phyloP scores from a whole-genome alignment of 2,797 vertebrate genomes.

The Poecilia velifera region DNA sequence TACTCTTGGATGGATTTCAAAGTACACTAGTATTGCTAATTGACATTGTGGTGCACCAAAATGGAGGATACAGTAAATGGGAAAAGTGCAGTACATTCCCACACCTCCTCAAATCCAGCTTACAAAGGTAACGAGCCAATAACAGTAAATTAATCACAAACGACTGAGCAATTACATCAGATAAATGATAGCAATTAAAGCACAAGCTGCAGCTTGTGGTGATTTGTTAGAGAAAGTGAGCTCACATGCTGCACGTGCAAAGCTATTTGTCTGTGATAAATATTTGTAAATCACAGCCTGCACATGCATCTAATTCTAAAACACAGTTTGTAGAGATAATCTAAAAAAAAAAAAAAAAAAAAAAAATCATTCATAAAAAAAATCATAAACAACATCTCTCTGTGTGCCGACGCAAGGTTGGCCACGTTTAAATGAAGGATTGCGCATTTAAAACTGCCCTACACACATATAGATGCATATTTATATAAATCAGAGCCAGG shows the following conservation, averaged over 20 bases:
- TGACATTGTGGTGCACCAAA: slow-evolving; percentile 11
- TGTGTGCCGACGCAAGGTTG: background rate
- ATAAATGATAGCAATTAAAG: slow-evolving; percentile 33
- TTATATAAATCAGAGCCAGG: background rate
- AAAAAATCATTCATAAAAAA: background rate
- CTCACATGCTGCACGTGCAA: background rate
- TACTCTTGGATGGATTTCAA: slow-evolving; percentile 26
- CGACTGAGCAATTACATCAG: slow-evolving; percentile 25
- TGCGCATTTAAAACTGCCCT: background rate
- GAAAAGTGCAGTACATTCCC: slow-evolving; percentile 34
- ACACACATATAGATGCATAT: background rate
- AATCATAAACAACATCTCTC: background rate
- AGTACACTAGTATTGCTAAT: slow-evolving; percentile 12
- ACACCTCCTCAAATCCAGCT: slow-evolving; percentile 26
- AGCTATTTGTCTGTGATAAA: background rate
- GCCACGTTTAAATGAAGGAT: background rate
- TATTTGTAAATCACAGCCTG: background rate
- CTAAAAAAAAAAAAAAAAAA: background rate
- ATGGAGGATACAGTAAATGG: slow-evolving; percentile 25
- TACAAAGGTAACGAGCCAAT: slow-evolving; percentile 15
- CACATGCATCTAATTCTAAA: background rate
- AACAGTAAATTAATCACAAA: slow-evolving; percentile 22
- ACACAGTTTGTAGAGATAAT: background rate
- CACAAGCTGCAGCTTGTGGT: slow-evolving; percentile 16
- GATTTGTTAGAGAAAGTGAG: slow-evolving; percentile 15